A percentile compares a stretch with the other conserved stretches of the same genome.
These are phyloP conservation scores for Brenthis ino DNA, from an alignment of 2,888 invertebrate species.

Conservation along the genomic window DNA sequence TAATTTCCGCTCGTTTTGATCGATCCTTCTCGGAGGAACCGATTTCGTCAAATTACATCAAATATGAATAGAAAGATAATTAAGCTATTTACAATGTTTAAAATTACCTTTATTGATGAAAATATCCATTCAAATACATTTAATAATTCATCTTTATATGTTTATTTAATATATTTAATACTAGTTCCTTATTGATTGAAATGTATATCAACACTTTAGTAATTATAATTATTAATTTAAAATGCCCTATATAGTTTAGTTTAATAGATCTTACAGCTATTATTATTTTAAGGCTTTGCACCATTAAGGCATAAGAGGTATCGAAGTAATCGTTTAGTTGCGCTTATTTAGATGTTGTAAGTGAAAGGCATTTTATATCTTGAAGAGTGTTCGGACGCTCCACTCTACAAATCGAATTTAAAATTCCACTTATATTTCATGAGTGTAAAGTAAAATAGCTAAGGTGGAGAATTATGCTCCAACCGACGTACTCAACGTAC, in stretches of 20 bases:
- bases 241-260: slow-evolving; percentile 3
- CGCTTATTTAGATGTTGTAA: slow-evolving; percentile 36
- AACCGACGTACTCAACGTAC: no score
- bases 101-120: no score
- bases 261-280: slow-evolving; percentile 20
- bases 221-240: background rate
- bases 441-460: background rate
- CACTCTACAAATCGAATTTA: slow-evolving; percentile 21
- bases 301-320: slow-evolving; percentile 27
- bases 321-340: slow-evolving; percentile 42
- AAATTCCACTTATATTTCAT: slow-evolving; percentile 15
- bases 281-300: slow-evolving; percentile 18
- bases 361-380: slow-evolving; percentile 42
- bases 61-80: background rate
- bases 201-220: background rate
- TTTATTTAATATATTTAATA: no score
- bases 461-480: no score
- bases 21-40: background rate
- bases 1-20: slow-evolving; percentile 2
- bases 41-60: background rate
- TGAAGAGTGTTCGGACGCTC: slow-evolving; percentile 24
- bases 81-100: no score
- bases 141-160: no score
- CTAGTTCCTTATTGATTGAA: background rate
- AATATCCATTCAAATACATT: no score